Percentiles rank a stretch among this genome's conserved stretches.
phyloP scores from a whole-genome alignment of 2,797 vertebrate genomes.

The Paguma larvata region DNA sequence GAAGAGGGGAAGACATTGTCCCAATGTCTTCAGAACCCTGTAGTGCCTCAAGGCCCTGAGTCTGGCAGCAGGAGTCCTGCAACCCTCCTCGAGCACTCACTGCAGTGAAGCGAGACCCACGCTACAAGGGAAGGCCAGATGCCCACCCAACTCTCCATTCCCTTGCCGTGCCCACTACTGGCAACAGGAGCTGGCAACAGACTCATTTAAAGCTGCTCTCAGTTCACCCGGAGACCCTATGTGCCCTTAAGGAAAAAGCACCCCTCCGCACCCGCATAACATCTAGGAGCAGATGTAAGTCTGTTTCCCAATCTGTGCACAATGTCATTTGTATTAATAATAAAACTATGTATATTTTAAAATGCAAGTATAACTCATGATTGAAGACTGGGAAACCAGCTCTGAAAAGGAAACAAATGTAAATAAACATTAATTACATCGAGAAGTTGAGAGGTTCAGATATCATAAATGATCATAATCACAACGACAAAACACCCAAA shows the following conservation, averaged over 20 bases:
- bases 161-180: neutral
- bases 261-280: neutral
- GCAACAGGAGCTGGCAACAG: neutral
- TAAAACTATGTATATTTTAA: conserved; percentile 11
- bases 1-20: no score
- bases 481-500: neutral
- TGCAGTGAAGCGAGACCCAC: neutral
- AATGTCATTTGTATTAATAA: neutral
- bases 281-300: neutral
- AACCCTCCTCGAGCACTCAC: neutral
- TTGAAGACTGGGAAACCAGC: neutral
- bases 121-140: neutral
- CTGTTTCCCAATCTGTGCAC: neutral
- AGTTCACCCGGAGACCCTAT: neutral
- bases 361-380: neutral
- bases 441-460: conserved; percentile 11
- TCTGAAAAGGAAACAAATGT: conserved; percentile 31
- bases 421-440: conserved; percentile 38
- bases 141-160: neutral
- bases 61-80: neutral
- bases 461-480: conserved; percentile 12
- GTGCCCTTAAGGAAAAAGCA: neutral
- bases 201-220: conserved; percentile 1
- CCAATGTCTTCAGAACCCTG: neutral
- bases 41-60: neutral